A percentile compares a stretch with the other conserved stretches of the same genome.
These are phyloP conservation scores for Hylyphantes graminicola DNA, from an alignment of 1,140 invertebrate genomes.

Conservation along the genomic window DNA sequence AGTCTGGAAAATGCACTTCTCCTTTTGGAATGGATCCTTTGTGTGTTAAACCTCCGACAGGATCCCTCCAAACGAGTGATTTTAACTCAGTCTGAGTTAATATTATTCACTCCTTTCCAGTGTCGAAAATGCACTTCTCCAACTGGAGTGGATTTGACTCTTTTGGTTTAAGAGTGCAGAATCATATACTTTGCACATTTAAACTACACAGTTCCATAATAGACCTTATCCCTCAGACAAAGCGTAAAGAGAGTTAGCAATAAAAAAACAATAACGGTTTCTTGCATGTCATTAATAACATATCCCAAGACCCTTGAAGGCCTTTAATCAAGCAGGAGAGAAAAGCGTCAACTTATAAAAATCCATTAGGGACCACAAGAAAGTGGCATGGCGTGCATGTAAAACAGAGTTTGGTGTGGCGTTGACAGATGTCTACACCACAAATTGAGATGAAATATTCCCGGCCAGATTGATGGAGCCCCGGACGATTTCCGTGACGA, in stretches of 20 bases:
- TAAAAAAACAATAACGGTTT: conserved; percentile 23
- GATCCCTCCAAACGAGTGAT: too few relatives aligned
- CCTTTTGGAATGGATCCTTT: too few relatives aligned
- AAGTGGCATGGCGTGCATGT: conserved; percentile 16
- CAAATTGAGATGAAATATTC: conserved; percentile 40
- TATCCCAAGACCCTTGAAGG: not conserved
- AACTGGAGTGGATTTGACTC: too few relatives aligned
- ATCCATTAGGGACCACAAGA: conserved; percentile 22
- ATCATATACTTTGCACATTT: too few relatives aligned
- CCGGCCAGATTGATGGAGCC: conserved; percentile 22
- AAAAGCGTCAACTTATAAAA: conserved; percentile 27
- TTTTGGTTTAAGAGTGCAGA: too few relatives aligned
- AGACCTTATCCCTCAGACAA: not conserved
- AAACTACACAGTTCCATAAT: not conserved
- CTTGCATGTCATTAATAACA: conserved; percentile 43
- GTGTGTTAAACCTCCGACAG: too few relatives aligned
- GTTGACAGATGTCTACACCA: conserved; percentile 31
- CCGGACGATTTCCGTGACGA: not conserved
- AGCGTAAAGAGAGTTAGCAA: not conserved
- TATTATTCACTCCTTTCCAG: too few relatives aligned
- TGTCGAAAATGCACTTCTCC: too few relatives aligned
- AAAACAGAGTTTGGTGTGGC: conserved; percentile 32
- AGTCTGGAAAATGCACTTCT: too few relatives aligned
- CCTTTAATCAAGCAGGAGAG: not conserved
- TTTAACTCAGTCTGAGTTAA: too few relatives aligned